Evolutionary conservation across 2,113 vertebrate genomes (phyloP), one percentile per base, ranked within the genome.

Genomic region (Silurus asotus): DNA sequence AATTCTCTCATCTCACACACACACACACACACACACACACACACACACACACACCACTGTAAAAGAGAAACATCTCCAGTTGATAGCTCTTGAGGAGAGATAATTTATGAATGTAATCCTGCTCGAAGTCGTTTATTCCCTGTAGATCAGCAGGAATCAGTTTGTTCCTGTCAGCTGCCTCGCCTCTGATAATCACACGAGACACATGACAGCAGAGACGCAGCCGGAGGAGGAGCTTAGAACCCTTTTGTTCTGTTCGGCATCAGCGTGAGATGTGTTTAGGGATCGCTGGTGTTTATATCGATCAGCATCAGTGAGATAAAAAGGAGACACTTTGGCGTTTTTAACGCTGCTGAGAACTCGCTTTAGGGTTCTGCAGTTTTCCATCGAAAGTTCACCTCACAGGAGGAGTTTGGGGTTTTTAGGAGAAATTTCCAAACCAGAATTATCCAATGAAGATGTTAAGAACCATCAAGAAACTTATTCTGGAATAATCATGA

Each of bases 61-160:
- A 88, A 75, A 91, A 89, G 56, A 87, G 88, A 86, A 83, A 75
- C 84, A 89, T 89, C 85, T 53, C 84, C 84, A 87, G 89, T 76
- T 89, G 87, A 91, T 92, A 92, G 92, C 86, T 88, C 84, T 79
- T 51, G 64, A 79, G 61, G 67, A 49, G 67, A 25, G 81, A 92
- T 94, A 93, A 93, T 94, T 93, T 95, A 93, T 93, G 94, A 94
- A 94, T 94, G 91, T 92, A 94, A 94, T 94, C 93, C 93, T 93
- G 94, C 93, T 95, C 88, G 89, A 91, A 93, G 94, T 95, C 93
- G 93, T 78, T 86, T 90, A 92, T 92, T 92, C 94, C 92, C 94
- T 58, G 87, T 93, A 94, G 94, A 94, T 94, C 92, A 92, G 93
- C 94, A 93, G 93, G 93, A 93, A 94, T 94, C 94, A 94, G 93